Base-by-base conservation (phyloP, 2,888 invertebrate species). In the Chrysina gloriosa region DNA sequence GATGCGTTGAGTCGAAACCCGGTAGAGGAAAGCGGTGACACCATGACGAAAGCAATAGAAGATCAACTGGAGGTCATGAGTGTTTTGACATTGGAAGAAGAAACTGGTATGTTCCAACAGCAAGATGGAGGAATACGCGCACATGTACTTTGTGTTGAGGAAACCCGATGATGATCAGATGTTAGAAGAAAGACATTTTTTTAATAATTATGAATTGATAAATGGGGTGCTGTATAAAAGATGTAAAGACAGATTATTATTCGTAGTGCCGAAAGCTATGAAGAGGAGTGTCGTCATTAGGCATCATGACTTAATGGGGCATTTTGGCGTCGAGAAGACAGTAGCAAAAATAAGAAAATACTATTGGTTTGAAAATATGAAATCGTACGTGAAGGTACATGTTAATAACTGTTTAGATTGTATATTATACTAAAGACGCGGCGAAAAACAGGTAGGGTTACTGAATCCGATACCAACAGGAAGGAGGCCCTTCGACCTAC, bases 1-100 rank as follows among this genome's bases (percentile, higher is more conserved):
- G 64, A 64, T 29, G 64, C 63, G 6, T 14, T 63, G 48, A 64
- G 50, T 31, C 31, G 31, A 31, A 31, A 31, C n/a, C 29, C n/a
- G n/a, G n/a, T n/a, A n/a, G n/a, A n/a, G n/a, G n/a, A n/a, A n/a
- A n/a, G n/a, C n/a, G n/a, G n/a, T n/a, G n/a, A n/a, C n/a, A n/a
- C n/a, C n/a, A n/a, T n/a, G n/a, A n/a, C n/a, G n/a, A n/a, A n/a
- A n/a, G n/a, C n/a, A n/a, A n/a, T n/a, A n/a, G n/a, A n/a, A n/a
- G n/a, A n/a, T n/a, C n/a, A n/a, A n/a, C n/a, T n/a, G n/a, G n/a
- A n/a, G n/a, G n/a, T n/a, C n/a, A n/a, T n/a, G n/a, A n/a, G n/a
- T n/a, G n/a, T n/a, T n/a, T n/a, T n/a, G n/a, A n/a, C n/a, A n/a
- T n/a, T n/a, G n/a, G n/a, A n/a, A n/a, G n/a, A n/a, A n/a, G n/a